Evolutionary conservation across 2,888 invertebrate species (phyloP).

Genomic region (Trissoscelio sp.): DNA sequence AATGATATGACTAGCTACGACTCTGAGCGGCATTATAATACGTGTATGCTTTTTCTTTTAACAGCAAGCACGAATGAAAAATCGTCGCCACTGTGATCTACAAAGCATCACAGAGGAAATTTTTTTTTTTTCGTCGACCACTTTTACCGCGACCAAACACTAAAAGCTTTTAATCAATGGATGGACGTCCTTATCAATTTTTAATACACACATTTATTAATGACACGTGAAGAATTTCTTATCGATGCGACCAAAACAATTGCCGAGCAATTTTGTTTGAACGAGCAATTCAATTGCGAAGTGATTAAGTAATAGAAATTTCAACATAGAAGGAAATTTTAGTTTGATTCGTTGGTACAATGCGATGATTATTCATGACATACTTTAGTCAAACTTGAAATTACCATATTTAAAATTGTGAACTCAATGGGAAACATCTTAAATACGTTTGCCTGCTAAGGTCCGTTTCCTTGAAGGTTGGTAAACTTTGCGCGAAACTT

Average conservation of each 20-base stretch:
- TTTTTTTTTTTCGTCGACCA: not conserved
- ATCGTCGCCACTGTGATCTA: not conserved
- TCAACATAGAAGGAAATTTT: slow-evolving; percentile 2
- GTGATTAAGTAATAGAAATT: slow-evolving; percentile 14
- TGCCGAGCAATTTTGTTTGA: too few relatives aligned
- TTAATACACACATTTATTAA: not conserved
- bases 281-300: not conserved
- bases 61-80: slow-evolving; percentile 8
- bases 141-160: not conserved
- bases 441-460: slow-evolving; percentile 20
- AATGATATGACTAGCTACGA: slow-evolving; percentile 53
- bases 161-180: slow-evolving; percentile 28
- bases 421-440: slow-evolving; percentile 26
- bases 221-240: not conserved
- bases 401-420: slow-evolving; percentile 34
- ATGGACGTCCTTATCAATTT: slow-evolving; percentile 7
- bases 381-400: slow-evolving; percentile 10
- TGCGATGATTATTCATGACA: slow-evolving; percentile 27
- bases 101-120: not conserved
- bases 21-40: slow-evolving; percentile 24
- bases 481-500: slow-evolving; percentile 38
- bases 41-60: slow-evolving; percentile 22
- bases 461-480: slow-evolving; percentile 34
- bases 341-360: not conserved
- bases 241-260: too few relatives aligned